Base-by-base conservation (phyloP, 2,113 vertebrate species). In the Nothocercus julius region DNA sequence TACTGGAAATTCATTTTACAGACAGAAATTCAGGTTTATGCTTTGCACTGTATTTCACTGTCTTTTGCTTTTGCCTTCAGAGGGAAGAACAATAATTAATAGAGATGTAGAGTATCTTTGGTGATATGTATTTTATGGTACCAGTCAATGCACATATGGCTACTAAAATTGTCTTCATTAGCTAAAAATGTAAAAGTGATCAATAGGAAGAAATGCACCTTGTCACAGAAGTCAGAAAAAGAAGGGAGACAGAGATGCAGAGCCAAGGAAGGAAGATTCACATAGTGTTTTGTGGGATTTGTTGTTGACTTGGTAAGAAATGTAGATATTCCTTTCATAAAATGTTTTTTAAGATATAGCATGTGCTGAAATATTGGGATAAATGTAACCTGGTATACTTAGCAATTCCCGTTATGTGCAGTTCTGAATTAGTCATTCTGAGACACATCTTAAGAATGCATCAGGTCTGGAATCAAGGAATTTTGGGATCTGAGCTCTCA, bases 31-130 rank as follows among this genome's bases (percentile, higher is more conserved):
- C 73, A 95, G 85, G 44, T 34, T 85, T 54, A 76, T 13, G 32
- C 28, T 59, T 85, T 76, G 68, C 92, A 82, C 91, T 82, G 81
- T 85, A 56, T 92, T 97, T 97, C 75, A 77, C 77, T 89, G 13
- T 42, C 53, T 97, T 96, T 84, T 97, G 74, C 47, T 96, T 93
- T 95, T 22, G 7, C 81, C 88, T 97, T 95, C 79, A 88, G 80
- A 96, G 85, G 83, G n/a, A 25, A 94, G 61, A 92, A 22, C 68
- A 92, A 63, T 53, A 84, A 78, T 68, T 89, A 82, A 80, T 54
- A 34, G 58, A 24, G 66, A 84, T 19, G 83, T 85, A 30, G 30
- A 32, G 4, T 74, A n/a, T 13, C 2, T 90, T 51, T 88, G 62
- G 51, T 95, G 75, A 61, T 82, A 36, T 36, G 42, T 79, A 68